Conservation (phyloP, 2,113 vertebrate genomes). For the Mus pahari region DNA sequence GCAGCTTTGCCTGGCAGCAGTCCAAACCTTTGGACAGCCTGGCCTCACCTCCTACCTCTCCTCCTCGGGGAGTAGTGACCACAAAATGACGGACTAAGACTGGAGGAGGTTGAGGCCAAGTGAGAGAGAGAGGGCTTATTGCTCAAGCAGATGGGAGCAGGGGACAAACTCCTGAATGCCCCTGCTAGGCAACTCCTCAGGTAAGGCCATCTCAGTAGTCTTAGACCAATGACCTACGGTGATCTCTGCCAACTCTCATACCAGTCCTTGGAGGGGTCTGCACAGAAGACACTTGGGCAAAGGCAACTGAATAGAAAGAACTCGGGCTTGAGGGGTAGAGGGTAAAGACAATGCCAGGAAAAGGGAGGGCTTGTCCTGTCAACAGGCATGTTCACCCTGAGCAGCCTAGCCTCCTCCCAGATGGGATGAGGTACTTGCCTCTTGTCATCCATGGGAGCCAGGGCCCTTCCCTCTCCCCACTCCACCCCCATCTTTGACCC, state of each 20-base stretch:
- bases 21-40: constrained; percentile 71
- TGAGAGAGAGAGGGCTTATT: not conserved
- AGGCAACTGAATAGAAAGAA: constrained; percentile 12
- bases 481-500: constrained; percentile 59
- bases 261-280: not conserved
- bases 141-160: not conserved
- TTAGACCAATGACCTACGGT: not conserved
- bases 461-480: constrained; percentile 27
- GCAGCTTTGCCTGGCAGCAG: constrained; percentile 64
- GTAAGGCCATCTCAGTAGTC: not conserved
- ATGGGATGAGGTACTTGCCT: constrained; percentile 35
- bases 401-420: not conserved
- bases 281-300: not conserved
- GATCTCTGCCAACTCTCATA: not conserved
- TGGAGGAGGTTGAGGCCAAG: not conserved
- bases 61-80: constrained; percentile 28
- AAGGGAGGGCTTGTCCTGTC: constrained; percentile 31
- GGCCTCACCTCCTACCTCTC: constrained; percentile 70
- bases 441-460: constrained; percentile 27
- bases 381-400: not conserved
- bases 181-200: not conserved
- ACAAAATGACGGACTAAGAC: not conserved
- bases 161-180: not conserved
- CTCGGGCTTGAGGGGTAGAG: not conserved
- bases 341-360: not conserved